Conservation (phyloP, 1,140 invertebrate species). For the Sarcophaga bullata region DNA sequence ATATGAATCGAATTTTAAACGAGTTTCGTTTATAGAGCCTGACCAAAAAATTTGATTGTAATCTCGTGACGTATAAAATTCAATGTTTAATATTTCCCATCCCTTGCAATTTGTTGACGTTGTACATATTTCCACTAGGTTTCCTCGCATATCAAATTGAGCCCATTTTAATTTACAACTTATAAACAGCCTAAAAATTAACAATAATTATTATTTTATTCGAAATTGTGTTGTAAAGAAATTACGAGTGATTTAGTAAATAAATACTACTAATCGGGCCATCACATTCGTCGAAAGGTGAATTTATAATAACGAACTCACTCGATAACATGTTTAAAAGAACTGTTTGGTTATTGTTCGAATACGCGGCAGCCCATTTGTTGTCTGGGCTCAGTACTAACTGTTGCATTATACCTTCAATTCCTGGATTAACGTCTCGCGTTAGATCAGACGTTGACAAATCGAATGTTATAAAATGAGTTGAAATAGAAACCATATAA, state of each 20-base stretch:
- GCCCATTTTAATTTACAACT: slow-evolving; percentile 74
- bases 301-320: slow-evolving; percentile 86
- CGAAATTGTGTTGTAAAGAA: too few species aligned
- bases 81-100: slow-evolving; percentile 80
- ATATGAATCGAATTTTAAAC: slow-evolving; percentile 73
- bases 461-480: slow-evolving; percentile 98
- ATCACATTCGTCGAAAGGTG: slow-evolving; percentile 77
- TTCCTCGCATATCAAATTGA: slow-evolving; percentile 80
- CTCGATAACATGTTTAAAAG: slow-evolving; percentile 90
- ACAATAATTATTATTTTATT: neutral
- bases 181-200: slow-evolving; percentile 66
- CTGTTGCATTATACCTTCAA: slow-evolving; percentile 96
- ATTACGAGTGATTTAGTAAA: slow-evolving; percentile 80
- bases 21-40: slow-evolving; percentile 79
- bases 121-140: slow-evolving; percentile 71
- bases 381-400: slow-evolving; percentile 94
- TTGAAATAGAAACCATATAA: slow-evolving; percentile 96
- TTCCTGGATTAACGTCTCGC: slow-evolving; percentile 89
- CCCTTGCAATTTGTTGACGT: slow-evolving; percentile 71
- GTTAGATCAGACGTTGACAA: slow-evolving; percentile 92
- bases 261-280: slow-evolving; percentile 72
- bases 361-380: slow-evolving; percentile 94
- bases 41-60: slow-evolving; percentile 82
- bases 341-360: slow-evolving; percentile 94
- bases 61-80: slow-evolving; percentile 77